Base-by-base conservation (phyloP, 2,113 vertebrate genomes). In the Seriola aureovittata region DNA sequence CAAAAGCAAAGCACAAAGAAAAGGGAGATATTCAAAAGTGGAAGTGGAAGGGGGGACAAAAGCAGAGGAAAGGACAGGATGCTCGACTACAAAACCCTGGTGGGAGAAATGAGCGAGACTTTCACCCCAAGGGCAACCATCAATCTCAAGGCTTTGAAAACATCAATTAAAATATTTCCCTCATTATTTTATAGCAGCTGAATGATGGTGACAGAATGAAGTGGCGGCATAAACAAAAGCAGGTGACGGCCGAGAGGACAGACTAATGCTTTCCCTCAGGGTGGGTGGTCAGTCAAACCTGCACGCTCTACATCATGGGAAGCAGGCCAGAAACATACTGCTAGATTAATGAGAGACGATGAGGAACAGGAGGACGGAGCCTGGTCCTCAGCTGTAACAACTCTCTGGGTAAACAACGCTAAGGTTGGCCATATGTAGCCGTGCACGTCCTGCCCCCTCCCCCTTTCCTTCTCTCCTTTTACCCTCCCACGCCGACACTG, bases 331-430 rank as follows among this genome's bases (percentile, higher is more conserved):
- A 73, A 85, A 46, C 75, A 64, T 50, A 80, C 84, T 80, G 89
- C 81, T 86, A 87, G 91, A 94, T 92, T 93, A 93, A 93, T 92
- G 91, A 90, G 86, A 78, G 63, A 82, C 54, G 81, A 86, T 66
- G 89, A 86, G 87, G 84, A 88, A 74, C 78, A 65, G 82, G 81
- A 84, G 81, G 85, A 80, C 21, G 42, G 64, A 85, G 85, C 80
- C 89, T 67, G 85, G 82, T 85, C 77, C 81, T 94, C 88, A 93
- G 92, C 91, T 92, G 89, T 72, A 93, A 93, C 88, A 92, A 93
- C 92, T 87, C 88, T 71, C 71, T 83, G 84, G 80, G 87, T 92
- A 92, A 93, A 92, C 89, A 93, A 74, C 34, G 46, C 70, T 54
- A 79, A 65, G 63, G 66, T 75, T 42, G 86, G 79, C 87, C 92